phyloP scores from a whole-genome alignment of 2,113 vertebrate genomes.

The Poeciliopsis retropinna region DNA sequence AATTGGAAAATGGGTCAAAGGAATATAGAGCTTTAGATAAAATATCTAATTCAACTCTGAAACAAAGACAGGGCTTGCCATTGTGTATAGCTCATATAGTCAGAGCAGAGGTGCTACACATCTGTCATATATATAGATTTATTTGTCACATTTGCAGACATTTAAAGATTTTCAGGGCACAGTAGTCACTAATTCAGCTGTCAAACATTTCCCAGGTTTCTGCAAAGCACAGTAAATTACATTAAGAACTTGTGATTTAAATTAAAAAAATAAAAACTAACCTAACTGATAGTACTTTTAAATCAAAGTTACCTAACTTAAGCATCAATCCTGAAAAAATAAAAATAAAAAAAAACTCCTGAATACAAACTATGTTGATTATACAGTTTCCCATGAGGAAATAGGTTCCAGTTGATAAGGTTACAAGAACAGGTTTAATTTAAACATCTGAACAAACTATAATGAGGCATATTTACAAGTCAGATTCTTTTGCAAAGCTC shows the following conservation, averaged over 20 bases:
- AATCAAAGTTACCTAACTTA: too few relatives aligned
- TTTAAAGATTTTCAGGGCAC: background rate
- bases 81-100: background rate
- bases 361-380: too few relatives aligned
- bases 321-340: too few relatives aligned
- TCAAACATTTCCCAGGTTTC: background rate
- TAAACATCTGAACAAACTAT: background rate
- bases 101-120: background rate
- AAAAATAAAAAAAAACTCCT: too few relatives aligned
- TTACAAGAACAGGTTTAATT: background rate
- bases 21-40: background rate
- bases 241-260: too few relatives aligned
- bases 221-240: too few relatives aligned
- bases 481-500: background rate
- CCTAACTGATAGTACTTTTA: too few relatives aligned
- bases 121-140: background rate
- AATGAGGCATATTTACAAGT: background rate
- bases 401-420: background rate
- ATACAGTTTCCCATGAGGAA: background rate
- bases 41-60: conserved; percentile 11
- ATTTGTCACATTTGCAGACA: background rate
- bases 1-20: conserved; percentile 17
- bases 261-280: too few relatives aligned
- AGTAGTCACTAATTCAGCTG: background rate
- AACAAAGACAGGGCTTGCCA: background rate